Percentiles rank a stretch among this genome's conserved stretches.
Evolutionary conservation across 1,140 invertebrate genomes (phyloP).

Genomic region (Meloidogyne exigua): DNA sequence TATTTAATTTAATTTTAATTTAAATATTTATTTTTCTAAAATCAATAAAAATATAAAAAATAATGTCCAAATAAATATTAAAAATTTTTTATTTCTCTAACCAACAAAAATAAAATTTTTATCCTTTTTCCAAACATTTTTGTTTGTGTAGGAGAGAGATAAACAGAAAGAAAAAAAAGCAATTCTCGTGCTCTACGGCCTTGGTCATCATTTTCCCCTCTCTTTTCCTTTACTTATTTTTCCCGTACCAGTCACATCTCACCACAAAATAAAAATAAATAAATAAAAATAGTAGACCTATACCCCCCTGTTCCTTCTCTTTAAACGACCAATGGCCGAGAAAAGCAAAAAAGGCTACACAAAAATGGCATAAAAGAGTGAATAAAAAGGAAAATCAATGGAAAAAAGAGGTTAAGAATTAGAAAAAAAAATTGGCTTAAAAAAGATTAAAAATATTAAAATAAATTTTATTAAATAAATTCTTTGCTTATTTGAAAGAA

Average conservation of each 20-base stretch:
- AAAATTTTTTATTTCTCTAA: neutral
- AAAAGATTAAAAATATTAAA: too few species aligned
- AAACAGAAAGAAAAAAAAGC: neutral
- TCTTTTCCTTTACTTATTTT: neutral
- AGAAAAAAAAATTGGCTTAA: neutral
- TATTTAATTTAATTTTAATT: neutral
- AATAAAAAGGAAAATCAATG: neutral
- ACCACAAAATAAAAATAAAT: neutral
- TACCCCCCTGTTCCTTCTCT: neutral
- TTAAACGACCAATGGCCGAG: neutral
- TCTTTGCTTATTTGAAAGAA: too few species aligned
- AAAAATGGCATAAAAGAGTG: neutral
- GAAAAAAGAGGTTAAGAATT: too few species aligned
- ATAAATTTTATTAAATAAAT: too few species aligned
- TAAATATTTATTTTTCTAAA: neutral
- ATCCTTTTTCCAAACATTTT: neutral
- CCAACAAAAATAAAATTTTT: neutral
- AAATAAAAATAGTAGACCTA: neutral
- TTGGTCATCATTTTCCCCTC: neutral
- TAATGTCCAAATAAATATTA: neutral
- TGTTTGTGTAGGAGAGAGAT: too few species aligned
- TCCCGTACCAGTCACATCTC: neutral
- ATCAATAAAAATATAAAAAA: neutral
- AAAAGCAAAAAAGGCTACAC: neutral
- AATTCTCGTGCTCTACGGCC: constrained; percentile 1